phyloP scores from a whole-genome alignment of 2,888 invertebrate species.

The Troglohyphantes excavatus region DNA sequence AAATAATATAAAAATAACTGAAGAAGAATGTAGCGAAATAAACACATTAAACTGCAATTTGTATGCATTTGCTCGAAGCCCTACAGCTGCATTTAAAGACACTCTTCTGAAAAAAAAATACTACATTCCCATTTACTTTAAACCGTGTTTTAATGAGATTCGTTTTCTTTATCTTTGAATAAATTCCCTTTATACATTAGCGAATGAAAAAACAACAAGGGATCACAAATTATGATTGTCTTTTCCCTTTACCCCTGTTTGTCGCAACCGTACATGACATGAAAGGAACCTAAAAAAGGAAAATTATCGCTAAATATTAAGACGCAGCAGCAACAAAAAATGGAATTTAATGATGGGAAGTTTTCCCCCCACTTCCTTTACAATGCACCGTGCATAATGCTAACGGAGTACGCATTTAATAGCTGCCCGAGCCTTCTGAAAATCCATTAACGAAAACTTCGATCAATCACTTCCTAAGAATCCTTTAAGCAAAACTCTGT shows the following conservation, averaged over 20 bases:
- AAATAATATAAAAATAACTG: not conserved
- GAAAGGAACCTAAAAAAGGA: not conserved
- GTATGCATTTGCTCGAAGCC: conserved; percentile 24
- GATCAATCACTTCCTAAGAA: conserved; percentile 62
- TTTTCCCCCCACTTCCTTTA: conserved; percentile 30
- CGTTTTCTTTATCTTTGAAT: conserved; percentile 25
- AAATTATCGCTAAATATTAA: conserved; percentile 18
- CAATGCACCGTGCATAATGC: conserved; percentile 30
- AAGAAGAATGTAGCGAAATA: not conserved
- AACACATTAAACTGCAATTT: conserved; percentile 60
- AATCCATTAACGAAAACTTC: conserved; percentile 56
- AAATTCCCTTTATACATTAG: conserved; percentile 30
- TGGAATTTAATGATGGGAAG: conserved; percentile 28
- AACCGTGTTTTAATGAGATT: conserved; percentile 38
- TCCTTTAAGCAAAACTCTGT: conserved; percentile 44
- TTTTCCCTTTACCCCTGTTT: not conserved
- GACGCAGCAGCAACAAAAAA: conserved; percentile 21
- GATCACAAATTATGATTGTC: not conserved
- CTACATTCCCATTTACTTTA: conserved; percentile 6
- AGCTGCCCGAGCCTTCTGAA: conserved; percentile 52
- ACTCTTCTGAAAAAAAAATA: conserved; percentile 25
- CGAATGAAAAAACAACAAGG: not conserved
- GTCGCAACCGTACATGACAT: conserved; percentile 41
- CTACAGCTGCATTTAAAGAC: conserved; percentile 54
- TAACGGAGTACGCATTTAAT: conserved; percentile 41